phyloP scores from a whole-genome alignment of 2,113 vertebrate species.

The Phyllopteryx taeniolatus region DNA sequence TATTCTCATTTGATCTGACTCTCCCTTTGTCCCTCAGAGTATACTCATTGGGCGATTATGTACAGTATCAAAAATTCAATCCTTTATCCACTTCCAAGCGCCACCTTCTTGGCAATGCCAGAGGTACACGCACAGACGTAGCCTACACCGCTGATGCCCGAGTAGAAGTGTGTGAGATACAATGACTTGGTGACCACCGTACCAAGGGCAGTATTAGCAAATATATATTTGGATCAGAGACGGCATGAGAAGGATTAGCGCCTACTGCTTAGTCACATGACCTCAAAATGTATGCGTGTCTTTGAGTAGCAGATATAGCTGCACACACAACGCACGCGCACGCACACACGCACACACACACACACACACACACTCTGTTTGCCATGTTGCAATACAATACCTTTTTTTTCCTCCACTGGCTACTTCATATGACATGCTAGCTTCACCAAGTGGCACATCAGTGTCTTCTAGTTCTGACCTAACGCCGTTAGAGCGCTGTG shows the following conservation, averaged over 20 bases:
- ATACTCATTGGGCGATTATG: constrained; percentile 16
- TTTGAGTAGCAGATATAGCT: constrained; percentile 29
- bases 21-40: constrained; percentile 3
- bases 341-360: not conserved
- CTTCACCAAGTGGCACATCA: not conserved
- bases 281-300: constrained; percentile 36
- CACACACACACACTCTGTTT: not conserved
- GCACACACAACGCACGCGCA: not conserved
- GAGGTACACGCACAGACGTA: constrained; percentile 3
- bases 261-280: constrained; percentile 50
- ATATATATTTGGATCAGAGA: constrained; percentile 67
- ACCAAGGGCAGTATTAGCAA: constrained; percentile 52
- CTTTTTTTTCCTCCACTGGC: not conserved
- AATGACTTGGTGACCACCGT: constrained; percentile 36
- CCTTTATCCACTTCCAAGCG: constrained; percentile 6
- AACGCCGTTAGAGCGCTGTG: not conserved
- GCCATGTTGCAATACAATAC: not conserved
- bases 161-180: constrained; percentile 18
- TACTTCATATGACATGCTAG: not conserved
- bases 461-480: not conserved
- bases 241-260: constrained; percentile 63
- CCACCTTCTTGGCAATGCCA: constrained; percentile 9
- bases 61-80: constrained; percentile 24
- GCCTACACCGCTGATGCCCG: not conserved
- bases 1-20: constrained; percentile 10